phyloP scores from a whole-genome alignment of 1,140 invertebrate genomes.

The Zelostemma sp. region DNA sequence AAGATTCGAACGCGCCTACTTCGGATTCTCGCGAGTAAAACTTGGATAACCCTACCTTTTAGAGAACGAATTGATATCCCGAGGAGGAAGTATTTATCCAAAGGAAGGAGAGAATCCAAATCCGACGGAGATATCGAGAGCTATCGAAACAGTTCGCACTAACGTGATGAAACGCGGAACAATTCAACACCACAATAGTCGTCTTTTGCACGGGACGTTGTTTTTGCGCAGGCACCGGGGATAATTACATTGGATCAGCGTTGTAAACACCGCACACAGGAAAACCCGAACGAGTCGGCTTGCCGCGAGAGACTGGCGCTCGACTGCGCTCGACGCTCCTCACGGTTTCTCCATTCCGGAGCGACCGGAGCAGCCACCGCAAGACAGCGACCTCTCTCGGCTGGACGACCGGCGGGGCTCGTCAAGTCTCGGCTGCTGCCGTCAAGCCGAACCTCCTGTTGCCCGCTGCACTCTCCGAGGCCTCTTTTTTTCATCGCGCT shows the following conservation, averaged over 20 bases:
- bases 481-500: no score
- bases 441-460: constrained; percentile 45
- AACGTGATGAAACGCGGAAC: constrained; percentile 2
- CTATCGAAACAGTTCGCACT: constrained; percentile 8
- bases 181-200: constrained; percentile 6
- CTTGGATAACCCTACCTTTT: no score
- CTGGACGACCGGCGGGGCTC: constrained; percentile 29
- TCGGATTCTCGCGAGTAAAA: no score
- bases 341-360: no score
- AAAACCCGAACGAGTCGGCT: constrained; percentile 54
- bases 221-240: constrained; percentile 1
- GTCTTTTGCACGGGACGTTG: not conserved
- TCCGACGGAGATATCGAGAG: constrained; percentile 5
- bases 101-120: constrained; percentile 1
- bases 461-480: no score
- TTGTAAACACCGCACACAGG: no score
- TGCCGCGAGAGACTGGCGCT: constrained; percentile 59
- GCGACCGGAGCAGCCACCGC: no score
- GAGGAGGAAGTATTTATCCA: no score
- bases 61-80: no score
- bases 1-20: no score
- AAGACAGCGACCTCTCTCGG: constrained; percentile 16
- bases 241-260: not conserved
- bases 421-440: constrained; percentile 41
- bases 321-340: no score